Conservation (phyloP, 2,888 invertebrate species). For the Mylabris sibirica region DNA sequence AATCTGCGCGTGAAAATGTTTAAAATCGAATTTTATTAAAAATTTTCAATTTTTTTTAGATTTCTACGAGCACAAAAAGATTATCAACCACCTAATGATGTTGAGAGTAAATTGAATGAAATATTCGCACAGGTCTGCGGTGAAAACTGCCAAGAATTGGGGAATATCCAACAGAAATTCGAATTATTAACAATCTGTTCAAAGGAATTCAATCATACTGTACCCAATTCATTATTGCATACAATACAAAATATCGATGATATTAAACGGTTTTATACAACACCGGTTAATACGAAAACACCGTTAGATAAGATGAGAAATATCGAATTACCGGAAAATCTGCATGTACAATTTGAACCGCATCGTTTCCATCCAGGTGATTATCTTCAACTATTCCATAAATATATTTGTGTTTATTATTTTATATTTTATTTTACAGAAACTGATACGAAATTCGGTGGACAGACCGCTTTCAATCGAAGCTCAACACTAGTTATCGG, state of each 20-base stretch:
- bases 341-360: constrained; percentile 84
- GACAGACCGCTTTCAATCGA: constrained; percentile 84
- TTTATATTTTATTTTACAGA: constrained; percentile 59
- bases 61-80: constrained; percentile 78
- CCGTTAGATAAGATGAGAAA: constrained; percentile 77
- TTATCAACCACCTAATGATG: constrained; percentile 77
- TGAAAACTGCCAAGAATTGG: constrained; percentile 56
- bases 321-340: constrained; percentile 83
- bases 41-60: constrained; percentile 61
- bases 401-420: background rate
- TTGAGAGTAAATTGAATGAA: constrained; percentile 66
- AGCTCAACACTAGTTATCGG: constrained; percentile 86
- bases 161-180: constrained; percentile 69
- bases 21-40: constrained; percentile 38
- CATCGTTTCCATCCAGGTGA: constrained; percentile 83
- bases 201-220: constrained; percentile 74
- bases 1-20: constrained; percentile 56
- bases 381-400: constrained; percentile 4
- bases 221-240: constrained; percentile 85
- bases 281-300: constrained; percentile 72
- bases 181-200: constrained; percentile 74
- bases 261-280: constrained; percentile 74
- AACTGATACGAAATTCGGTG: constrained; percentile 75
- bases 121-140: constrained; percentile 65
- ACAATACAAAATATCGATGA: constrained; percentile 79